A percentile compares a stretch with the other conserved stretches of the same genome.
Conservation (phyloP, 2,888 invertebrate species). For the Ashinkailepas kermadecensis region DNA sequence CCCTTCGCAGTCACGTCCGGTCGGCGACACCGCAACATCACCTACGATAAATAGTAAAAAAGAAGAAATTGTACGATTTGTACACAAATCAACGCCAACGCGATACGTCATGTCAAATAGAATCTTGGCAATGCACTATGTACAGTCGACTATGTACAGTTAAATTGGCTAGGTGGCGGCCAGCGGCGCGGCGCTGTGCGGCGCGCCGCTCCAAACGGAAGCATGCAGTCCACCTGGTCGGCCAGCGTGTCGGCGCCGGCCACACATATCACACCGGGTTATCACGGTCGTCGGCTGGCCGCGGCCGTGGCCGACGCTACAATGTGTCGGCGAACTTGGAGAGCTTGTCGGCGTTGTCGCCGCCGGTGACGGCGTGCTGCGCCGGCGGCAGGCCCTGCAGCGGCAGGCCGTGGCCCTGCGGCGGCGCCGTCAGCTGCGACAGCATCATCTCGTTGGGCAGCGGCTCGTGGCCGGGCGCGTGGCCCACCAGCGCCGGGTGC, state of each 20-base stretch:
- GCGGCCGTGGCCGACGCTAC: slow-evolving; percentile 32
- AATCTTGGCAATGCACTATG: slow-evolving; percentile 12
- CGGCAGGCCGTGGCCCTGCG: slow-evolving; percentile 43
- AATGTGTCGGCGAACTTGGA: slow-evolving; percentile 79
- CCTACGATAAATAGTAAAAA: slow-evolving; percentile 16
- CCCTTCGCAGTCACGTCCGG: too few species aligned
- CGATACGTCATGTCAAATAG: slow-evolving; percentile 7
- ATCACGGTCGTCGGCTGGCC: slow-evolving; percentile 6
- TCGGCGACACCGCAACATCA: too few species aligned
- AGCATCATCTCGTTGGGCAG: slow-evolving; percentile 46
- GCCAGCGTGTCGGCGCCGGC: neutral
- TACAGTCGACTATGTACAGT: slow-evolving; percentile 15
- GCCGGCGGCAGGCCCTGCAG: slow-evolving; percentile 44
- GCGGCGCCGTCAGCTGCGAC: slow-evolving; percentile 41
- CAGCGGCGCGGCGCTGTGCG: too few species aligned
- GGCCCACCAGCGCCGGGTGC: slow-evolving; percentile 36
- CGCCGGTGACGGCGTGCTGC: slow-evolving; percentile 36
- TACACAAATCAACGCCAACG: slow-evolving; percentile 11
- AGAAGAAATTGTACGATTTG: slow-evolving; percentile 1
- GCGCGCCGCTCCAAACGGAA: neutral
- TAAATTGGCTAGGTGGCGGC: too few species aligned
- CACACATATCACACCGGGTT: slow-evolving; percentile 12
- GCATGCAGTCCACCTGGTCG: neutral
- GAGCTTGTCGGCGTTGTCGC: slow-evolving; percentile 61
- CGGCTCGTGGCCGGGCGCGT: slow-evolving; percentile 29